Evolutionary conservation across 1,140 invertebrate genomes (phyloP), one percentile per base, ranked within the genome.

Genomic region (Thalassaphorura encarpata): DNA sequence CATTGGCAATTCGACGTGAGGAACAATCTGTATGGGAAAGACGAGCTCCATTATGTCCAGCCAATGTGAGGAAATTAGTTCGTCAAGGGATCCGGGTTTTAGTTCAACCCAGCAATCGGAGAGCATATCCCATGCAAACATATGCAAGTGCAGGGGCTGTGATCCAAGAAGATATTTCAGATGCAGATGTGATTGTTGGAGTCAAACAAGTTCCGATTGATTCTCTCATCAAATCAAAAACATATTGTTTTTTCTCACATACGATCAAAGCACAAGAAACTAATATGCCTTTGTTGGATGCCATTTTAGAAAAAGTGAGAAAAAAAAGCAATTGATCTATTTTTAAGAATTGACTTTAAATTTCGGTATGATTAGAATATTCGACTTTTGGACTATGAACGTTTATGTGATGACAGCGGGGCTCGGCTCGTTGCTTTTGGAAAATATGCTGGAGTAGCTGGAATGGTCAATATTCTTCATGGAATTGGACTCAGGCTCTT

Each of bases 21-120:
- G 93, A 97, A 69, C 90, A 97, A 67, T 93, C 89, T 67, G 89
- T 97, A 67, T 99, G 97, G 97, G 97, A 99, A 73, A 75, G 97
- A 66, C 75, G 96, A 60, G 96, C 96, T 0, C 91, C 97, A 0
- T 81, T 99, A 36, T 84, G 89, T 0, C 97, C 97, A 0, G 70
- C 78, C 4, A 94, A 99, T 69, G 95, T 99, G 0, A 80, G 84
- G 54, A 83, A 85, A 64, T 72, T 99, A 46, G 84, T 89, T 8
- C 79, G 84, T 63, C 76, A 83, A 56, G 92, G 93, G 3, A 82
- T 94, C 13, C 93, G 89, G 72, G 94, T 99, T 21, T 84, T 99
- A 15, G 92, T 99, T 0, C 97, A 99, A 69, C 96, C 97, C 0
- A 97, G 92, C 28, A 99, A 99, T 72, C 75, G 96, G 64, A 75